Base-by-base conservation (phyloP, 2,113 vertebrate species). In the Vidua macroura region DNA sequence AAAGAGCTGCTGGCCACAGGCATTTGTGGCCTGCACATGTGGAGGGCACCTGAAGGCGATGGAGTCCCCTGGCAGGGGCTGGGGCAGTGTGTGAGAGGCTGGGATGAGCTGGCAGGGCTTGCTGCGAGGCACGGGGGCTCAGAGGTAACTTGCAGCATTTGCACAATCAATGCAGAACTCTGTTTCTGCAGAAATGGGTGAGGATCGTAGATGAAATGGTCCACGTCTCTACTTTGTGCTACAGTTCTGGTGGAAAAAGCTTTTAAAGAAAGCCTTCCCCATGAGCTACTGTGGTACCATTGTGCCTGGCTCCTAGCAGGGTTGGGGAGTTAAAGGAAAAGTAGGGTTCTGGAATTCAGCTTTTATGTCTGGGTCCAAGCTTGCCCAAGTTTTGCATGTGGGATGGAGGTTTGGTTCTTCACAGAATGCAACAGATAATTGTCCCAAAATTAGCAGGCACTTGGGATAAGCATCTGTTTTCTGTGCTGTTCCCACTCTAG, bases 391-490 rank as follows among this genome's bases (percentile, higher is more conserved):
- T 66, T 77, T 59, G 33, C 11, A 0, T n/a, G 59, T 56, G 62
- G n/a, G 30, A 28, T 58, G 43, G 60, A 83, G 39, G 51, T 39
- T 82, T 59, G n/a, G 24, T 80, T 96, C 89, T 91, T 77, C 49
- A 51, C 64, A 84, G 74, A 74, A 70, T n/a, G 35, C 62, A 66
- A n/a, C 22, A 81, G 77, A 51, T 80, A 70, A 48, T 77, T 39
- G 37, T 59, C 56, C 81, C 87, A 52, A 86, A 84, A 91, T 79
- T 39, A 89, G 64, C n/a, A 59, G 39, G 20, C 68, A 28, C 46
- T 83, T 70, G 58, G 44, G 70, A 52, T 72, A 70, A 93, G 75
- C 82, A 88, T 88, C 64, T 90, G 75, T 59, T 81, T 91, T 81
- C 80, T 88, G 64, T 69, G 51, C 66, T 86, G 79, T 76, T 93